Evolutionary conservation across 2,888 invertebrate species (phyloP).

Genomic region (Ochlodes sylvanus): DNA sequence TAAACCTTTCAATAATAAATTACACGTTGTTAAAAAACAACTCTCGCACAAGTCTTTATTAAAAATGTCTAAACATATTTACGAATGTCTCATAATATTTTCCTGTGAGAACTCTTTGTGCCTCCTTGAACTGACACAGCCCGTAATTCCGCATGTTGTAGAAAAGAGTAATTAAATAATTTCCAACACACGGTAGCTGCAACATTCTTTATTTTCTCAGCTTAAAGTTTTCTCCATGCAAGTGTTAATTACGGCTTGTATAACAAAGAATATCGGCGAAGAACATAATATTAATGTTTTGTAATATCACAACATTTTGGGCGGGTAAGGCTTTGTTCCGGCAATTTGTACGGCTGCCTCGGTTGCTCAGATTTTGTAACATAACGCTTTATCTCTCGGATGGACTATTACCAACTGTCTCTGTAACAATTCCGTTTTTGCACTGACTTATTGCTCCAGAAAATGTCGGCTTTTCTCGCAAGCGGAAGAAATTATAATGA

Average conservation of each 20-base stretch:
- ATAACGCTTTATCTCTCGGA: slow-evolving; percentile 6
- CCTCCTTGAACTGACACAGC: not conserved
- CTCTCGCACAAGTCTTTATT: too few species aligned
- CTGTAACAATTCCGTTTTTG: slow-evolving; percentile 14
- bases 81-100: not conserved
- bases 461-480: not conserved
- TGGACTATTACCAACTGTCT: slow-evolving; percentile 13
- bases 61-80: not conserved
- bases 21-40: too few species aligned
- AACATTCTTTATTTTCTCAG: not conserved
- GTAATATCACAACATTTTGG: slow-evolving; percentile 5
- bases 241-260: not conserved
- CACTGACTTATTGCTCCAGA: slow-evolving; percentile 8
- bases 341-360: slow-evolving; percentile 6
- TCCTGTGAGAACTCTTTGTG: not conserved
- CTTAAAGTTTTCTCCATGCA: not conserved
- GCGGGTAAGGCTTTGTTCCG: not conserved
- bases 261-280: not conserved
- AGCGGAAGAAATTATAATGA: slow-evolving; percentile 5
- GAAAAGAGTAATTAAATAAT: not conserved
- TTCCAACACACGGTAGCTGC: not conserved
- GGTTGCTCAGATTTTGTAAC: slow-evolving; percentile 5
- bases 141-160: not conserved
- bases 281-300: not conserved
- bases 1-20: too few species aligned